phyloP scores from a whole-genome alignment of 64 coral and sea anemone genomes.

The Stichodactyla helianthus region DNA sequence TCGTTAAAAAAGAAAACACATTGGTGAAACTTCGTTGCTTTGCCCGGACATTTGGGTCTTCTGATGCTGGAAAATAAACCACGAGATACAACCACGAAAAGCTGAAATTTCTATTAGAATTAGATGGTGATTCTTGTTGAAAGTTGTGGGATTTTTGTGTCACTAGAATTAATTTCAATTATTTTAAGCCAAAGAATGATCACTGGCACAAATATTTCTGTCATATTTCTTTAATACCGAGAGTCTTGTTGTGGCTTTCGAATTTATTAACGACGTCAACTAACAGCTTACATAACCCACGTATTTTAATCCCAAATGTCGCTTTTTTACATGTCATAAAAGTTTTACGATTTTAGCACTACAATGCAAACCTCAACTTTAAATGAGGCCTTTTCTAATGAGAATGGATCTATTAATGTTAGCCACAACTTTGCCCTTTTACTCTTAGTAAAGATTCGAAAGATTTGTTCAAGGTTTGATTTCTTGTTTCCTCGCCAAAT shows the following conservation, averaged over 20 bases:
- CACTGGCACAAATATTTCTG: not conserved
- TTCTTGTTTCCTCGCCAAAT: no score
- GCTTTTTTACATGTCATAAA: not conserved
- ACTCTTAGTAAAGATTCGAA: not conserved
- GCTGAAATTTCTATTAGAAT: not conserved
- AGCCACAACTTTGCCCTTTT: not conserved
- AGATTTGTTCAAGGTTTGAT: not conserved
- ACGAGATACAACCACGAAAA: not conserved
- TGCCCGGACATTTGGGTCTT: not conserved
- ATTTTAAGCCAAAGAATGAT: not conserved
- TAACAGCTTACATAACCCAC: not conserved
- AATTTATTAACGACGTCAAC: not conserved
- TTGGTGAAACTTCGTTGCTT: not conserved
- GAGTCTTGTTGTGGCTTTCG: not conserved
- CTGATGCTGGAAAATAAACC: not conserved
- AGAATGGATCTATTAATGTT: not conserved
- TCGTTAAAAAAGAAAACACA: not conserved
- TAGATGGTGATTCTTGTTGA: not conserved
- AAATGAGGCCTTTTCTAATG: not conserved
- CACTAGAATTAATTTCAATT: not conserved
- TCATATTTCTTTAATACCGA: not conserved
- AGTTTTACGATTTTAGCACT: not conserved
- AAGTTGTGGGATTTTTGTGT: not conserved
- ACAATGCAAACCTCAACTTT: not conserved
- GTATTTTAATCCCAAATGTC: not conserved